These are phyloP conservation scores for Zingel zingel DNA, from an alignment of 2,113 vertebrate genomes.

Conservation along the genomic window DNA sequence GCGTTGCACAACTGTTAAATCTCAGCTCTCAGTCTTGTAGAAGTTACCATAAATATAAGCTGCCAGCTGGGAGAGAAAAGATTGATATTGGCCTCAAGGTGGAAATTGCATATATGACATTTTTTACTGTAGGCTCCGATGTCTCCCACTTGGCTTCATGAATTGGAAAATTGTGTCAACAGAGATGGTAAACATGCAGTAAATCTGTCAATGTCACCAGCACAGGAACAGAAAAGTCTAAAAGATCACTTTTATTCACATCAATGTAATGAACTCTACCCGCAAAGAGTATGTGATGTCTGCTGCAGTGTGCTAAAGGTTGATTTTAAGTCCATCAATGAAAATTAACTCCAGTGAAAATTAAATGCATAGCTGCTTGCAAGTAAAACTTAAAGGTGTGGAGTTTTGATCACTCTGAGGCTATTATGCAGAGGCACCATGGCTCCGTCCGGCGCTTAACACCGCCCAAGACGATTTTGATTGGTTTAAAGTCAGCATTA, in stretches of 20 bases:
- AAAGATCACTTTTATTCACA: conserved; percentile 35
- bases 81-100: conserved; percentile 47
- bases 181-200: conserved; percentile 26
- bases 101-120: conserved; percentile 15
- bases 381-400: background rate
- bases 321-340: background rate
- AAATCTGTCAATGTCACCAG: conserved; percentile 20
- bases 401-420: background rate
- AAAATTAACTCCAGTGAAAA: background rate
- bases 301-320: background rate
- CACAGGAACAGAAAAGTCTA: background rate
- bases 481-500: too few species aligned
- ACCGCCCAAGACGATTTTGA: too few species aligned
- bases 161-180: conserved; percentile 23
- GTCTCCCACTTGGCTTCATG: conserved; percentile 28
- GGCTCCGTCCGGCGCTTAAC: too few species aligned
- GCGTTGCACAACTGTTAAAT: conserved; percentile 10
- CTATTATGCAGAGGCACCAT: too few species aligned
- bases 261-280: background rate
- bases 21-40: conserved; percentile 30
- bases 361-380: background rate
- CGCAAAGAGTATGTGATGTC: background rate
- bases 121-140: conserved; percentile 15
- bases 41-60: conserved; percentile 35
- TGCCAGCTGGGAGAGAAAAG: conserved; percentile 26